phyloP scores from a whole-genome alignment of 2,113 vertebrate genomes.

The Bostrychus sinensis region DNA sequence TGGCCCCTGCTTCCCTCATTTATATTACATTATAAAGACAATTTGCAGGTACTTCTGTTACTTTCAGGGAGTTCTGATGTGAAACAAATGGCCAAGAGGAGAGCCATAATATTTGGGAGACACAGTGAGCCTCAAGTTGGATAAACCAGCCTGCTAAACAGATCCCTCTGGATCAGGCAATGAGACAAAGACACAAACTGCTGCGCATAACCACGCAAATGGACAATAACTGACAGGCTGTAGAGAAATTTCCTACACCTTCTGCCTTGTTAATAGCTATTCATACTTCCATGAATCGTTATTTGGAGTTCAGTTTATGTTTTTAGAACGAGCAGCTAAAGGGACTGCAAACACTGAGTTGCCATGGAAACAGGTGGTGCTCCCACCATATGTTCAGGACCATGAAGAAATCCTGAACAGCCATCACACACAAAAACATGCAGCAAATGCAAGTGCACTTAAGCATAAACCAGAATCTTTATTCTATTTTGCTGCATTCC shows the following conservation, averaged over 20 bases:
- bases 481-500: too few relatives aligned
- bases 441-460: background rate
- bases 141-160: slow-evolving; percentile 33
- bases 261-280: background rate
- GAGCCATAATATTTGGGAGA: slow-evolving; percentile 41
- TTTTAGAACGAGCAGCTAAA: slow-evolving; percentile 44
- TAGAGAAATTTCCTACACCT: background rate
- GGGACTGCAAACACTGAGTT: slow-evolving; percentile 66
- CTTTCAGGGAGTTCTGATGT: slow-evolving; percentile 10
- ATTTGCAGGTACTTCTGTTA: background rate
- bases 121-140: slow-evolving; percentile 51
- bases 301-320: slow-evolving; percentile 20
- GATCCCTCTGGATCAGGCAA: slow-evolving; percentile 51
- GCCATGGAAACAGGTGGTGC: slow-evolving; percentile 71
- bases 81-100: slow-evolving; percentile 31
- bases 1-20: background rate
- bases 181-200: slow-evolving; percentile 8
- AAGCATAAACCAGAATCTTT: too few relatives aligned
- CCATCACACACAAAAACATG: background rate
- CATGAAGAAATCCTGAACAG: slow-evolving; percentile 11
- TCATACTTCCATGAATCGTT: background rate
- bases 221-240: background rate
- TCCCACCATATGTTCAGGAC: slow-evolving; percentile 70
- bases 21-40: background rate
- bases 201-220: background rate